These are phyloP conservation scores for Pitangus sulphuratus DNA, from an alignment of 2,797 vertebrate species.

Conservation along the genomic window DNA sequence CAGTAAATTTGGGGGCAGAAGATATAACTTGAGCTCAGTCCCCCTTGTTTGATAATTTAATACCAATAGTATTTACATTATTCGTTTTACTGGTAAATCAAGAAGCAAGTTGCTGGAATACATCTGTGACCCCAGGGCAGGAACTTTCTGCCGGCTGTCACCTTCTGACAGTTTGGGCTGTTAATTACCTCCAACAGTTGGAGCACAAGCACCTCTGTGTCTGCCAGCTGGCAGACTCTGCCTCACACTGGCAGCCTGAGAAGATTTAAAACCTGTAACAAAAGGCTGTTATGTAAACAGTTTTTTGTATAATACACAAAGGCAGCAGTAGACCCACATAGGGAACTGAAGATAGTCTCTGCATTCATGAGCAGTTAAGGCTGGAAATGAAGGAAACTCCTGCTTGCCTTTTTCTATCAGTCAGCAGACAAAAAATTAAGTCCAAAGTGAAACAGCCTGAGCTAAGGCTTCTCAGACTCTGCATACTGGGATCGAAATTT, in stretches of 20 bases:
- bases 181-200: conserved; percentile 83
- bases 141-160: conserved; percentile 81
- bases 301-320: conserved; percentile 78
- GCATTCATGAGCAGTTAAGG: not conserved
- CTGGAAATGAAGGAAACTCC: conserved; percentile 7
- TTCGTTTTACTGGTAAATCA: conserved; percentile 79
- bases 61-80: conserved; percentile 74
- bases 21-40: conserved; percentile 16
- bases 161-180: conserved; percentile 79
- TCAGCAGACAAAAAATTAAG: not conserved
- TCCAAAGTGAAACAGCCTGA: not conserved
- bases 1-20: conserved; percentile 28
- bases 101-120: conserved; percentile 76
- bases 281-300: conserved; percentile 82
- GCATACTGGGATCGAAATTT: not conserved
- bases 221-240: conserved; percentile 81
- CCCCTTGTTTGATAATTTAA: conserved; percentile 72
- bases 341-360: conserved; percentile 73
- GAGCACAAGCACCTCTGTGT: conserved; percentile 82
- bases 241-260: conserved; percentile 71
- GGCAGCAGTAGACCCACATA: conserved; percentile 62
- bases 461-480: not conserved
- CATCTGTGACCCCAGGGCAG: conserved; percentile 83
- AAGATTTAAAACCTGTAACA: conserved; percentile 87
- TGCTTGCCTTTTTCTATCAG: not conserved